Evolutionary conservation across 2,113 vertebrate genomes (phyloP), one percentile per base, ranked within the genome.

Genomic region (Laticauda laticaudata): DNA sequence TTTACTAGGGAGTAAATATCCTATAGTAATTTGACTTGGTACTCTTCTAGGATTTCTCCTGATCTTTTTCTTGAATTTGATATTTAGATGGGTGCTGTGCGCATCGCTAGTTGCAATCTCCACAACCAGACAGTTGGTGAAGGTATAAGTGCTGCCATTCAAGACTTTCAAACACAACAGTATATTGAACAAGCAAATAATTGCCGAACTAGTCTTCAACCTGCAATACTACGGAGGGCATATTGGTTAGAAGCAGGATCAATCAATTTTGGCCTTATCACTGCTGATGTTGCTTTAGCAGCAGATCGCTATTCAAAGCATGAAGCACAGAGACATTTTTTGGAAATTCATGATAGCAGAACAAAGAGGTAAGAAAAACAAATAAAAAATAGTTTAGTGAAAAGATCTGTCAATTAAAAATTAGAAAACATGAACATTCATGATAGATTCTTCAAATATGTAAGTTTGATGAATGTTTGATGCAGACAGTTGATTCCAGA

Each of bases 201-300:
- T 56, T 98, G 94, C 87, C 97, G 96, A 95, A 96, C 96, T 26
- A 98, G 98, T 89, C 98, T 98, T 89, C 98, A 99, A 95, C 98
- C 98, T 43, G 92, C 98, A 7, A 94, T 99, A 81, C 95, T 99
- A 29, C 97, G 99, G 90, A 98, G 99, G 93, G 99, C 99, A 0
- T 98, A 98, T 88, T 99, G 99, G 99, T 97, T 99, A 43, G 99
- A 99, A 97, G 99, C 99, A 3, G 99, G 99, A 86, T 99, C 99
- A 18, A 97, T 98, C 97, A 98, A 97, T 96, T 96, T 99, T 94
- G 98, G 99, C 94, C 99, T 99, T 93, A 97, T 99, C 94, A 99
- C 99, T 26, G 99, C 99, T 56, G 99, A 99, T 95, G 95, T 99
- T 0, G 99, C 99, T 20, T 97, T 99, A 94, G 99, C 99, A 29